phyloP scores from a whole-genome alignment of 2,797 vertebrate species.

The Sebastiscus tertius region DNA sequence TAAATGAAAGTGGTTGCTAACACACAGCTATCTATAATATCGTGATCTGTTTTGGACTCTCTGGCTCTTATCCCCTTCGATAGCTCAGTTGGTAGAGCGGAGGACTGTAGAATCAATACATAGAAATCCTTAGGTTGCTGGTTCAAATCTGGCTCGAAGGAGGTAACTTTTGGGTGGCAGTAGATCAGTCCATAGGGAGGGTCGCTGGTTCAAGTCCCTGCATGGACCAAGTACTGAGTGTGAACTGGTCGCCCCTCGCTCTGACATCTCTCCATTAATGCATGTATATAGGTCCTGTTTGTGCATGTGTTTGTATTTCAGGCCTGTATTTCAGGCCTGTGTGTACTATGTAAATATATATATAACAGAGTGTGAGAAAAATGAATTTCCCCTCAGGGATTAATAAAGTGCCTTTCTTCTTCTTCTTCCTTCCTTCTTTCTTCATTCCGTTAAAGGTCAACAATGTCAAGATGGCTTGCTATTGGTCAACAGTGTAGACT shows the following conservation, averaged over 20 bases:
- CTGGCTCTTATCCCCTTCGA: constrained; percentile 25
- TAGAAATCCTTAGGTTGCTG: constrained; percentile 64
- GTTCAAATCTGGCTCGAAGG: constrained; percentile 68
- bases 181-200: too few relatives aligned
- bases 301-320: too few relatives aligned
- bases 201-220: too few relatives aligned
- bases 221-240: too few relatives aligned
- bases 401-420: too few relatives aligned
- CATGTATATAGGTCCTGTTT: too few relatives aligned
- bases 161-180: neutral
- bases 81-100: constrained; percentile 71
- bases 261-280: too few relatives aligned
- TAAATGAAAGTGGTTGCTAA: neutral
- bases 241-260: too few relatives aligned
- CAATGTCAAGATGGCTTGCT: neutral
- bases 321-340: too few relatives aligned
- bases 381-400: too few relatives aligned
- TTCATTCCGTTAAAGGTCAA: neutral
- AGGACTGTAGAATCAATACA: constrained; percentile 35
- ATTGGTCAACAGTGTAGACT: neutral
- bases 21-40: neutral
- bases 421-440: neutral
- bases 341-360: too few relatives aligned
- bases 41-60: neutral
- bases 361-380: too few relatives aligned